These are phyloP conservation scores for Drosophila orena DNA, from an alignment of 1,140 invertebrate species.

Conservation along the genomic window DNA sequence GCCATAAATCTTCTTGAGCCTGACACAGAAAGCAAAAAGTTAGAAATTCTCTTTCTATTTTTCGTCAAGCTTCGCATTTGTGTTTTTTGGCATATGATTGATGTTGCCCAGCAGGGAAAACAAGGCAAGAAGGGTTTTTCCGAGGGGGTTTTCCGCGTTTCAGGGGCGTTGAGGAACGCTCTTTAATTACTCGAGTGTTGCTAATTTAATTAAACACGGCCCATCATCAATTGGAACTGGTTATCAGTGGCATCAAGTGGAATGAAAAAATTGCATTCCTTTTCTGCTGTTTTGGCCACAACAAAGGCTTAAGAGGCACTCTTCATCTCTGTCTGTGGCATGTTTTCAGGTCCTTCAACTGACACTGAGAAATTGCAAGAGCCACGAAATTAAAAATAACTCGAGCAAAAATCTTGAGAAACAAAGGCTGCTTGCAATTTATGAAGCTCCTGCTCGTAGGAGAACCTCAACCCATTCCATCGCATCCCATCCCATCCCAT, in stretches of 20 bases:
- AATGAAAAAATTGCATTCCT: constrained; percentile 30
- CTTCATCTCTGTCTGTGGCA: constrained; percentile 44
- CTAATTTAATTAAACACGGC: constrained; percentile 73
- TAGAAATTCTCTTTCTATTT: constrained; percentile 52
- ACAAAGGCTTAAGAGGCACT: constrained; percentile 70
- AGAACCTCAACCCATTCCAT: not conserved
- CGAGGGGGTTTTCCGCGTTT: too few species aligned
- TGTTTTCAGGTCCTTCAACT: constrained; percentile 33
- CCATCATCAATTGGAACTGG: constrained; percentile 53
- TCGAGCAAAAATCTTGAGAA: constrained; percentile 75
- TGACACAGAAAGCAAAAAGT: constrained; percentile 56
- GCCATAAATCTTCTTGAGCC: constrained; percentile 69
- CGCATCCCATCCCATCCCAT: too few species aligned
- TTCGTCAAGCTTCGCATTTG: constrained; percentile 50
- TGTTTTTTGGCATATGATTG: constrained; percentile 54
- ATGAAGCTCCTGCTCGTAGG: constrained; percentile 47
- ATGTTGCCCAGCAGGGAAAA: constrained; percentile 18
- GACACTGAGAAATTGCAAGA: constrained; percentile 79
- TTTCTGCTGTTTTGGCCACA: constrained; percentile 21
- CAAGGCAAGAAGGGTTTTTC: constrained; percentile 1
- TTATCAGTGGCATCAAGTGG: constrained; percentile 49
- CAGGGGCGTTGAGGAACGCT: not conserved
- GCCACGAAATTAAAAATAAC: constrained; percentile 81
- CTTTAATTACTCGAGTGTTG: constrained; percentile 71
- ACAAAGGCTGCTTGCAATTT: constrained; percentile 73